These are phyloP conservation scores for Engraulis encrasicolus DNA, from an alignment of 2,113 vertebrate genomes.

Conservation along the genomic window DNA sequence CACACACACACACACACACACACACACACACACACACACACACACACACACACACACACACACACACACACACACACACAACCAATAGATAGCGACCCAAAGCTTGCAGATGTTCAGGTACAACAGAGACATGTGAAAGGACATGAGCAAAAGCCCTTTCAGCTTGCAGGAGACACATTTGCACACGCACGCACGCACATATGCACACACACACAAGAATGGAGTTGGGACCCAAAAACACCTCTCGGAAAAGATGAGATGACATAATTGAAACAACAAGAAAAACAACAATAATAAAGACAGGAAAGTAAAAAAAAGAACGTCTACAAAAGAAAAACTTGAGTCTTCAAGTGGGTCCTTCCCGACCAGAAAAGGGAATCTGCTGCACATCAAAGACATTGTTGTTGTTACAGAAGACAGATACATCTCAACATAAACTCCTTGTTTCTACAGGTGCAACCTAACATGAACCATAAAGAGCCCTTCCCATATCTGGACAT, in stretches of 20 bases:
- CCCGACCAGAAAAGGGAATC: no score
- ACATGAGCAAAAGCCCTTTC: neutral
- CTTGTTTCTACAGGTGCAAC: no score
- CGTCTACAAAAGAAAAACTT: no score
- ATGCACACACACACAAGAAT: neutral
- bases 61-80: slow-evolving; percentile 35
- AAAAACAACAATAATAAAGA: neutral
- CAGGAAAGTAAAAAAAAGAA: neutral
- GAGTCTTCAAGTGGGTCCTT: no score
- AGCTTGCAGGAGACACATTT: neutral
- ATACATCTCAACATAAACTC: no score
- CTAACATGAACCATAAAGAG: no score
- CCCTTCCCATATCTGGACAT: no score
- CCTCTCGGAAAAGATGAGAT: neutral
- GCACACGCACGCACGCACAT: neutral
- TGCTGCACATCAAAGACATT: no score
- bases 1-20: no score
- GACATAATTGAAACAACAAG: neutral
- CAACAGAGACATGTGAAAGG: neutral
- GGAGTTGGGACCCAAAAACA: neutral
- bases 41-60: slow-evolving; percentile 43
- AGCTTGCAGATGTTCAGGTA: neutral
- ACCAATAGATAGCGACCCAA: neutral
- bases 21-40: slow-evolving; percentile 46
- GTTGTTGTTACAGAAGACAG: no score